These are phyloP conservation scores for Agonopterix alstromeriana DNA, from an alignment of 2,888 invertebrate genomes.

Conservation along the genomic window DNA sequence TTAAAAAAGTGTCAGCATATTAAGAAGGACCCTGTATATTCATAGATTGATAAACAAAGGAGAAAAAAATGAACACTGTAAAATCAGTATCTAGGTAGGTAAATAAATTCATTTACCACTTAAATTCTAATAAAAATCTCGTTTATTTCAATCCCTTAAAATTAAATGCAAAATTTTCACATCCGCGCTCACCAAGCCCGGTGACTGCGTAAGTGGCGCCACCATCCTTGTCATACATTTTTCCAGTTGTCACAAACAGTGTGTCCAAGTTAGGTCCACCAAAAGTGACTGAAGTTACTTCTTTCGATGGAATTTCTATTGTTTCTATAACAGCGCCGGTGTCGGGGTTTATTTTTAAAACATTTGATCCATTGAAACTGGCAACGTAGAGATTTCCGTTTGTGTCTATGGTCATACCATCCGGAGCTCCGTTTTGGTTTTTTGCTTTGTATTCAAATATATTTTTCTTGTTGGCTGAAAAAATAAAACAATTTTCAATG, in stretches of 20 bases:
- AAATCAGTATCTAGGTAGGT: too few relatives aligned
- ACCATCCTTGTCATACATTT: slow-evolving; percentile 48
- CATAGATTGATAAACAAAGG: too few relatives aligned
- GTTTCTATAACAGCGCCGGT: slow-evolving; percentile 73
- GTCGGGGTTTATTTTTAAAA: slow-evolving; percentile 72
- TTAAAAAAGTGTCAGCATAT: too few relatives aligned
- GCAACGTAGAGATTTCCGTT: slow-evolving; percentile 87
- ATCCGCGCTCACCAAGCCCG: slow-evolving; percentile 63
- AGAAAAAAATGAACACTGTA: too few relatives aligned
- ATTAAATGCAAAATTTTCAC: slow-evolving; percentile 19
- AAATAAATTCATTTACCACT: too few relatives aligned
- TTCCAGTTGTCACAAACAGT: slow-evolving; percentile 78
- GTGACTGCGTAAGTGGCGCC: slow-evolving; percentile 75
- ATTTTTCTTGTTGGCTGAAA: slow-evolving; percentile 76
- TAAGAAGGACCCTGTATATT: too few relatives aligned
- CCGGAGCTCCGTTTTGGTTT: slow-evolving; percentile 66
- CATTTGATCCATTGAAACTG: slow-evolving; percentile 79
- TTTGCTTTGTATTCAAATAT: slow-evolving; percentile 75
- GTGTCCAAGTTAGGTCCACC: slow-evolving; percentile 83
- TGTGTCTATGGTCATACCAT: slow-evolving; percentile 86
- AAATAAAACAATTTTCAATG: neutral
- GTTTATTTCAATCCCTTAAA: neutral
- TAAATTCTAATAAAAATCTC: too few relatives aligned
- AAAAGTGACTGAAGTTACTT: slow-evolving; percentile 83
- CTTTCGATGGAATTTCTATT: slow-evolving; percentile 74